These are phyloP conservation scores for Morelia viridis DNA, from an alignment of 2,797 vertebrate genomes.

Conservation along the genomic window DNA sequence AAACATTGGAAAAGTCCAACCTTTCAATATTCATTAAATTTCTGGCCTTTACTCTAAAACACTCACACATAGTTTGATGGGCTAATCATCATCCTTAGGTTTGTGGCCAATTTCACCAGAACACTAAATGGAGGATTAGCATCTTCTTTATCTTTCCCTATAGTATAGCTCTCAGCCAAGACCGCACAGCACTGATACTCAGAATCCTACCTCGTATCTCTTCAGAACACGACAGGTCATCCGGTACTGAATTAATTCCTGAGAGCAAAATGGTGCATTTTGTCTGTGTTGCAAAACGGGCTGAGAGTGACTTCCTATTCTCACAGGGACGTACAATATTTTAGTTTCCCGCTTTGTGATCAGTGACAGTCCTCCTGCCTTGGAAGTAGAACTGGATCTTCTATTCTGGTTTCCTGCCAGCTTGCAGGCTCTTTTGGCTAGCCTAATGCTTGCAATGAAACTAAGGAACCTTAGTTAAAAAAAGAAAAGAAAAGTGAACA, in stretches of 20 bases:
- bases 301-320: neutral
- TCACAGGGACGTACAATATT: no score
- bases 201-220: no score
- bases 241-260: neutral
- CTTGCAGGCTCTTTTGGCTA: no score
- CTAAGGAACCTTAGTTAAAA: no score
- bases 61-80: neutral
- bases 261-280: neutral
- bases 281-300: neutral
- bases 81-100: neutral
- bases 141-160: neutral
- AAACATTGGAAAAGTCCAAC: neutral
- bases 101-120: neutral
- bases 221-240: neutral
- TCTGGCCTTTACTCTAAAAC: neutral
- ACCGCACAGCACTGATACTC: neutral
- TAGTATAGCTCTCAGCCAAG: neutral
- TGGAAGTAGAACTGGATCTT: no score
- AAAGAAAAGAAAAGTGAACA: no score
- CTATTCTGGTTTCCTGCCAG: no score
- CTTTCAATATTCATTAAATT: neutral
- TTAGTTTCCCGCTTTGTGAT: no score
- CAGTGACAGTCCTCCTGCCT: no score
- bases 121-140: neutral
- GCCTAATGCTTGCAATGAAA: no score